Percentiles rank a stretch among this genome's conserved stretches.
Evolutionary conservation across 2,888 invertebrate genomes (phyloP).

Genomic region (Tenthredo scrophulariae): DNA sequence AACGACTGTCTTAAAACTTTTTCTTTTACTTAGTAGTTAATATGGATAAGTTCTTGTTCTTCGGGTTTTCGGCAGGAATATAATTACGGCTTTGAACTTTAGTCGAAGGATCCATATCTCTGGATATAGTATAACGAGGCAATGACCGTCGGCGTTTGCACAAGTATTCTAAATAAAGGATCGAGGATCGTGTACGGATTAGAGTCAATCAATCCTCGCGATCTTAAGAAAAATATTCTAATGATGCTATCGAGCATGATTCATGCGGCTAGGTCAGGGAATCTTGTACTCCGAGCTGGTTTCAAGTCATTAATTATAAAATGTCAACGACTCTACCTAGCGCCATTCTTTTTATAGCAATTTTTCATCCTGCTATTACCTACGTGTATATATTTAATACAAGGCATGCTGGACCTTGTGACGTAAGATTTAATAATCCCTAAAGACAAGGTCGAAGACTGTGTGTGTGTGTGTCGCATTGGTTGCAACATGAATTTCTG

Average conservation of each 20-base stretch:
- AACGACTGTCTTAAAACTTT: not conserved
- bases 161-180: conserved; percentile 35
- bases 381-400: not conserved
- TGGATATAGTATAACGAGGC: not conserved
- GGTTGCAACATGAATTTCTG: conserved; percentile 1
- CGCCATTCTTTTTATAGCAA: conserved; percentile 5
- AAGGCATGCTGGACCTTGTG: not conserved
- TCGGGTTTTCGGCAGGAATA: not conserved
- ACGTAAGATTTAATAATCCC: conserved; percentile 16
- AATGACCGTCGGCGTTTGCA: conserved; percentile 30
- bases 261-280: conserved; percentile 50
- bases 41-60: not conserved
- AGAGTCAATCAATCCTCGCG: conserved; percentile 36
- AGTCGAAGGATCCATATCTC: not conserved
- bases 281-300: conserved; percentile 28
- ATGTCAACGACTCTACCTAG: conserved; percentile 36
- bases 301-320: conserved; percentile 40
- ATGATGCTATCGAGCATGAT: conserved; percentile 51
- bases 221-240: conserved; percentile 46
- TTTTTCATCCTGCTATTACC: conserved; percentile 6
- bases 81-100: not conserved
- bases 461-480: not conserved
- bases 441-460: conserved; percentile 24
- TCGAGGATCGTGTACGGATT: conserved; percentile 36
- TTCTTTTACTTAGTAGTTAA: not conserved